These are phyloP conservation scores for Hapalemur alaotrensis DNA, from an alignment of 2,797 vertebrate genomes.

Conservation along the genomic window DNA sequence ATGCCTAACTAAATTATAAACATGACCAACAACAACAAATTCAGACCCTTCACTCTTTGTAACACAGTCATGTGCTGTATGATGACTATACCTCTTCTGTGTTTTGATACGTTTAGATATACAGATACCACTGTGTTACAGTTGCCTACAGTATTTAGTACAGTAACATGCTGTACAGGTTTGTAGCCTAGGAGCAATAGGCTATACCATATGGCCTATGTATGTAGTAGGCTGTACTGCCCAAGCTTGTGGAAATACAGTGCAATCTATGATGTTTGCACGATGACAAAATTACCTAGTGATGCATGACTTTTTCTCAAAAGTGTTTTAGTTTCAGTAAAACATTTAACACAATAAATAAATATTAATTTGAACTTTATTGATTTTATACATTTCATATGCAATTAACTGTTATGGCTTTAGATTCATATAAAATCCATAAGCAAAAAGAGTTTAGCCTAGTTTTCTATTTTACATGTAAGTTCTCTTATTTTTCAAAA, in stretches of 20 bases:
- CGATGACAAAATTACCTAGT: not conserved
- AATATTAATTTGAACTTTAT: not conserved
- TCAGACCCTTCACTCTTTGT: not conserved
- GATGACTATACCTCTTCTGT: not conserved
- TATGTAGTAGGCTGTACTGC: not conserved
- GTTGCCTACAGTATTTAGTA: not conserved
- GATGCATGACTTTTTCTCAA: not conserved
- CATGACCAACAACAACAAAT: not conserved
- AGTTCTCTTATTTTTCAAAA: conserved; percentile 20
- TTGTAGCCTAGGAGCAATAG: not conserved
- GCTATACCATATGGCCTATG: not conserved
- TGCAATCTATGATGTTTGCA: not conserved
- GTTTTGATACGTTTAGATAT: not conserved
- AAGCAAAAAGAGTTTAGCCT: not conserved
- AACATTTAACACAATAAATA: not conserved
- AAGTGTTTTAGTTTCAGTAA: not conserved
- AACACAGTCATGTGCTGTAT: not conserved
- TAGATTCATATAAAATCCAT: not conserved
- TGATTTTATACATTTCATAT: conserved; percentile 6
- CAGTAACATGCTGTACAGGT: not conserved
- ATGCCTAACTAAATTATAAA: not conserved
- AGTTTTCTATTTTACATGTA: not conserved
- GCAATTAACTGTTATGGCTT: not conserved
- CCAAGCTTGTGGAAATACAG: not conserved
- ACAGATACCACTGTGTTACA: not conserved